phyloP scores from a whole-genome alignment of 2,797 vertebrate genomes.

The Mallotus villosus region DNA sequence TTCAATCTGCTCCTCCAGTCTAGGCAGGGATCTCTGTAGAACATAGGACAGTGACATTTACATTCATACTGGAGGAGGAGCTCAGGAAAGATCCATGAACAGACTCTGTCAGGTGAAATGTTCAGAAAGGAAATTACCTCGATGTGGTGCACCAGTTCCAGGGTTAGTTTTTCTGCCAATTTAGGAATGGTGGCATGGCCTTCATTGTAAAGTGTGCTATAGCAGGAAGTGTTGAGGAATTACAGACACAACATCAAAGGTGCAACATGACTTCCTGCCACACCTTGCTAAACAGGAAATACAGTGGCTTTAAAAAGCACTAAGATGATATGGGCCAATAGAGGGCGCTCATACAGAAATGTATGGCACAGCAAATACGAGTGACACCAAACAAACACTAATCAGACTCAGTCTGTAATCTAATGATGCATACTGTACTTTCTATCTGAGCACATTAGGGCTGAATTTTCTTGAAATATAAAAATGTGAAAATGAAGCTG shows the following conservation, averaged over 20 bases:
- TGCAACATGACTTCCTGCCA: not conserved
- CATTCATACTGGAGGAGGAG: no score
- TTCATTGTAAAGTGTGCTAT: slow-evolving; percentile 74
- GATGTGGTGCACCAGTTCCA: slow-evolving; percentile 85
- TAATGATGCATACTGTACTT: no score
- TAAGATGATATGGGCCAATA: no score
- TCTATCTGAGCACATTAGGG: no score
- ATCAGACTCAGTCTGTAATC: no score
- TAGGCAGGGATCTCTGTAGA: slow-evolving; percentile 61
- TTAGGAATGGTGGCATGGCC: slow-evolving; percentile 78
- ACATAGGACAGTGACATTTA: no score
- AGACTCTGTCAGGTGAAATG: not conserved
- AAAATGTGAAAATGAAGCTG: no score
- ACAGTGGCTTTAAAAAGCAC: not conserved
- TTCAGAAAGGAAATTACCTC: slow-evolving; percentile 63
- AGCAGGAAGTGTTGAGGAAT: slow-evolving; percentile 15
- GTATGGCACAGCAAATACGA: no score
- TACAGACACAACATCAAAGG: not conserved
- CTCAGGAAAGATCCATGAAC: no score
- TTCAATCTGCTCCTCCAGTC: slow-evolving; percentile 78
- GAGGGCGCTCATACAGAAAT: no score
- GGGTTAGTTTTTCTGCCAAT: slow-evolving; percentile 83
- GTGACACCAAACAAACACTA: no score
- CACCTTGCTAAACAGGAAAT: not conserved
- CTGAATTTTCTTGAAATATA: no score